Evolutionary conservation across 2,888 invertebrate genomes (phyloP).

Genomic region (Plagodis pulveraria): DNA sequence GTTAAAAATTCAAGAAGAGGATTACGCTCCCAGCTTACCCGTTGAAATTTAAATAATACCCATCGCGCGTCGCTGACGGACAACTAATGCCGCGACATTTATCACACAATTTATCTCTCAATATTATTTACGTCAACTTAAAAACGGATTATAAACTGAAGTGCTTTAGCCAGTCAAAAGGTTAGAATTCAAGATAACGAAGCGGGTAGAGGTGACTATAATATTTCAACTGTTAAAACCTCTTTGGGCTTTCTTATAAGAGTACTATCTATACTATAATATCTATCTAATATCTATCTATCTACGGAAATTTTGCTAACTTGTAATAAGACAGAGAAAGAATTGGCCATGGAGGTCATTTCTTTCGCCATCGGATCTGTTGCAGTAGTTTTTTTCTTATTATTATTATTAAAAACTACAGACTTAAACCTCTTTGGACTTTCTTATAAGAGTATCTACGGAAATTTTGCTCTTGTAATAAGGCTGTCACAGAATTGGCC

Average conservation of each 20-base stretch:
- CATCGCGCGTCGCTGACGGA: slow-evolving; percentile 47
- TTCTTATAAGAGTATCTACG: no score
- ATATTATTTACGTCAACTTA: slow-evolving; percentile 64
- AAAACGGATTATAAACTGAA: slow-evolving; percentile 51
- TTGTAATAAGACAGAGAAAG: no score
- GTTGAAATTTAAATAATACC: slow-evolving; percentile 70
- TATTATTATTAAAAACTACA: no score
- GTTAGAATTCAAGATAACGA: slow-evolving; percentile 34
- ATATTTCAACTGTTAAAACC: slow-evolving; percentile 19
- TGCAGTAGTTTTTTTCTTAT: no score
- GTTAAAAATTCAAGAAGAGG: slow-evolving; percentile 51
- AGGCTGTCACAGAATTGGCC: neutral
- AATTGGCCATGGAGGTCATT: no score
- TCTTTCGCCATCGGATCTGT: no score
- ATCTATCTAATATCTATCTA: no score
- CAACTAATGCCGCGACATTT: slow-evolving; percentile 56
- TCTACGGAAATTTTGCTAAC: no score
- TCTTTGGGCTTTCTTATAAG: neutral
- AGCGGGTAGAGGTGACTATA: slow-evolving; percentile 8
- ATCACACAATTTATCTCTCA: slow-evolving; percentile 63
- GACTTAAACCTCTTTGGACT: neutral
- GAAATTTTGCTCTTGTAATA: no score
- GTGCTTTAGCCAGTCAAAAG: slow-evolving; percentile 42
- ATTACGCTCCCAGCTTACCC: slow-evolving; percentile 58
- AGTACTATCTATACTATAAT: no score